phyloP scores from a whole-genome alignment of 2,888 invertebrate species.

The Onthophagus sagittarius region DNA sequence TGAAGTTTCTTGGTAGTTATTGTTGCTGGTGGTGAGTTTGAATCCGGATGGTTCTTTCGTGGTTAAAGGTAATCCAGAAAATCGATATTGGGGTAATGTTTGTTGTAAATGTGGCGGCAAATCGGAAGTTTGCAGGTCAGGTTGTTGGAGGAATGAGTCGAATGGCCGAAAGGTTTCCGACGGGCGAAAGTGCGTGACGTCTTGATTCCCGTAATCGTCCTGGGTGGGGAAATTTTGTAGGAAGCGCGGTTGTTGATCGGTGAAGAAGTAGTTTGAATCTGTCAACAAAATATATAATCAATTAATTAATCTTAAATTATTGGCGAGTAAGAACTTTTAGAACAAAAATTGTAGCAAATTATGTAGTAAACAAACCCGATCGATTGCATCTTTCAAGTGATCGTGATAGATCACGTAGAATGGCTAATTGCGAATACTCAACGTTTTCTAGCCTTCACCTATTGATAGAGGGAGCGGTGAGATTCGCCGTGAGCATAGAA shows the following conservation, averaged over 20 bases:
- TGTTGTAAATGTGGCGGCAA: slow-evolving; percentile 44
- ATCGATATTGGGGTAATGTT: slow-evolving; percentile 46
- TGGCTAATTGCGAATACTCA: background rate
- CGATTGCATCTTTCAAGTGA: background rate
- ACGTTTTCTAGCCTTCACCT: background rate
- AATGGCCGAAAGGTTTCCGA: slow-evolving; percentile 34
- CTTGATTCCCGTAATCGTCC: slow-evolving; percentile 35
- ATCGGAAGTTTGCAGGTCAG: slow-evolving; percentile 47
- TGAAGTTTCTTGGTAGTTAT: slow-evolving; percentile 26
- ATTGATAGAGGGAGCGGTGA: background rate
- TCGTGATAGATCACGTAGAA: background rate
- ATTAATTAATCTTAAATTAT: too few relatives aligned
- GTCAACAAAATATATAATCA: slow-evolving; percentile 32
- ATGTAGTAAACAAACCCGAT: background rate
- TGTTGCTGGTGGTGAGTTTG: slow-evolving; percentile 31
- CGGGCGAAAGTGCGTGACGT: slow-evolving; percentile 38
- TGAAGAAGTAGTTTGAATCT: slow-evolving; percentile 47
- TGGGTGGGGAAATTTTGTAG: slow-evolving; percentile 37
- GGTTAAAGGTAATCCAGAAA: slow-evolving; percentile 45
- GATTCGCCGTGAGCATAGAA: background rate
- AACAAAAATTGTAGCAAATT: too few relatives aligned
- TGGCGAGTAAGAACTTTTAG: too few relatives aligned
- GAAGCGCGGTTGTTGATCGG: slow-evolving; percentile 39
- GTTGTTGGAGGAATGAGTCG: slow-evolving; percentile 38
- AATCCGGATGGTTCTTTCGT: slow-evolving; percentile 46